Percentiles rank a stretch among this genome's conserved stretches.
These are phyloP conservation scores for Tenthredo livida DNA, from an alignment of 2,888 invertebrate species.

Conservation along the genomic window DNA sequence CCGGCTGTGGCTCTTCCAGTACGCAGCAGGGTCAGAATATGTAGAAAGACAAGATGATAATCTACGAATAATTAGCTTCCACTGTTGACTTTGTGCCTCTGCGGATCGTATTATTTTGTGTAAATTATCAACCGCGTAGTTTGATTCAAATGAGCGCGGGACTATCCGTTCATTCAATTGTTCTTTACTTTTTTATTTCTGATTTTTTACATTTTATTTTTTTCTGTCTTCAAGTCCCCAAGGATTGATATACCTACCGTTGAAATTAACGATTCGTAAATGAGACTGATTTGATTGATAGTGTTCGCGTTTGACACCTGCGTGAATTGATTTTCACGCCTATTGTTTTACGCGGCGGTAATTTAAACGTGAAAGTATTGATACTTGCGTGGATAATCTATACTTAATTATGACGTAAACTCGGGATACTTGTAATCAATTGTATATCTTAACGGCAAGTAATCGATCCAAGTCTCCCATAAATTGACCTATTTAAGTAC, in stretches of 20 bases:
- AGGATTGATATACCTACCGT: background rate
- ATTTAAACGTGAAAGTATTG: background rate
- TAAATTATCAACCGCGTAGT: background rate
- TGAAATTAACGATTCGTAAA: background rate
- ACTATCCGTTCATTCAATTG: background rate
- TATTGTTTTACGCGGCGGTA: background rate
- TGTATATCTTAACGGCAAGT: background rate
- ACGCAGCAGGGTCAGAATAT: slow-evolving; percentile 59
- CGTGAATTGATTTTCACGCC: background rate
- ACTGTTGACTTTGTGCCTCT: slow-evolving; percentile 60
- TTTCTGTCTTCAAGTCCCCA: background rate
- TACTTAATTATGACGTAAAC: background rate
- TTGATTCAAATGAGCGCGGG: background rate
- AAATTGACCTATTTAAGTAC: slow-evolving; percentile 38
- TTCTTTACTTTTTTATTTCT: too few species aligned
- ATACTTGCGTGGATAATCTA: background rate
- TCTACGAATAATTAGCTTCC: slow-evolving; percentile 67
- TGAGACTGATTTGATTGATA: background rate
- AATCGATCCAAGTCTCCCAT: slow-evolving; percentile 14
- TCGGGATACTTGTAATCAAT: slow-evolving; percentile 12
- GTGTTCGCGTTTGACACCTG: background rate
- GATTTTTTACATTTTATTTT: background rate
- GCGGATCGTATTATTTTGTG: slow-evolving; percentile 47
- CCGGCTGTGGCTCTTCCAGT: slow-evolving; percentile 38
- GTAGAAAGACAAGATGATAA: slow-evolving; percentile 66